Conservation (phyloP, 2,888 invertebrate genomes). For the Drosophila histrio region DNA sequence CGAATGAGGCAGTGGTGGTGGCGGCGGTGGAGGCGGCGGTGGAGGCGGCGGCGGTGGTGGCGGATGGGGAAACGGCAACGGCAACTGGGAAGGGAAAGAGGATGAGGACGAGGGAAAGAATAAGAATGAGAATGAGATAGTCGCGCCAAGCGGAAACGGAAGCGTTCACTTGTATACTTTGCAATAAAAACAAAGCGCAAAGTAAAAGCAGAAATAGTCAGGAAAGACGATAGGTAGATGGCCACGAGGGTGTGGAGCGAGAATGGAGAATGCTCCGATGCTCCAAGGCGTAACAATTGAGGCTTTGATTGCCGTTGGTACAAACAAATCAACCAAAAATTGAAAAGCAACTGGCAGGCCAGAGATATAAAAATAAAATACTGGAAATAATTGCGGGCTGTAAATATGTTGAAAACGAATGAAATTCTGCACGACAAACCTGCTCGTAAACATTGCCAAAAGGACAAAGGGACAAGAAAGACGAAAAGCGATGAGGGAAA, state of each 20-base stretch:
- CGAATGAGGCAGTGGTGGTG: neutral
- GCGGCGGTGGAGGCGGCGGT: neutral
- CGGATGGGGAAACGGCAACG: neutral
- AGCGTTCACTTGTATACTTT: slow-evolving; percentile 62
- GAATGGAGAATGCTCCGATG: neutral
- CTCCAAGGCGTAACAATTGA: slow-evolving; percentile 58
- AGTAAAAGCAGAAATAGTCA: slow-evolving; percentile 20
- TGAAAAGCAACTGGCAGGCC: slow-evolving; percentile 41
- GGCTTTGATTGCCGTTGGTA: slow-evolving; percentile 61
- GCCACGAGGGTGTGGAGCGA: neutral
- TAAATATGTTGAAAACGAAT: slow-evolving; percentile 51
- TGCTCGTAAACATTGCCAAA: slow-evolving; percentile 14
- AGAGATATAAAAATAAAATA: slow-evolving; percentile 60
- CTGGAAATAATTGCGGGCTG: slow-evolving; percentile 66
- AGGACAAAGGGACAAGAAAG: neutral
- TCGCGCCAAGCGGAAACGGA: slow-evolving; percentile 62
- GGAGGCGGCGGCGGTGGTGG: neutral
- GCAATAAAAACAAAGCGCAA: slow-evolving; percentile 53
- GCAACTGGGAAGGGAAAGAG: neutral
- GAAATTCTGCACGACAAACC: slow-evolving; percentile 4
- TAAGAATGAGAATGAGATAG: slow-evolving; percentile 14
- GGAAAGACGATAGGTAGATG: neutral
- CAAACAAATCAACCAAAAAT: slow-evolving; percentile 65
- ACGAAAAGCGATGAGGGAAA: neutral
- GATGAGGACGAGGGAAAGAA: neutral